phyloP scores from a whole-genome alignment of 2,113 vertebrate species.

The Chitala chitala region DNA sequence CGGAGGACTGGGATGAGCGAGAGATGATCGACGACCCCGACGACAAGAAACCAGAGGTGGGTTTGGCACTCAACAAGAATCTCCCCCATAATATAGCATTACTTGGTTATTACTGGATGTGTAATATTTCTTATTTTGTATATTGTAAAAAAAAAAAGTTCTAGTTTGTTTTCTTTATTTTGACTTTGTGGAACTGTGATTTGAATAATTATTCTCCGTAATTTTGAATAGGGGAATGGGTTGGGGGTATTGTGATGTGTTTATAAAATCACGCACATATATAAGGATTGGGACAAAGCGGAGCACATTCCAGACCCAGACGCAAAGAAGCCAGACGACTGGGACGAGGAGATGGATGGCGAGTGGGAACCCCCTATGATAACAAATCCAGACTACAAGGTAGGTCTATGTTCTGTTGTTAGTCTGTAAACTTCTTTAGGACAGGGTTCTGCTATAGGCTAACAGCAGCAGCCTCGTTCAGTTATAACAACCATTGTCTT shows the following conservation, averaged over 20 bases:
- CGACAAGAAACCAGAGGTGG: slow-evolving; percentile 63
- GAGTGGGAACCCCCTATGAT: slow-evolving; percentile 72
- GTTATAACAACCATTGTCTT: too few species aligned
- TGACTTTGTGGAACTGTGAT: too few species aligned
- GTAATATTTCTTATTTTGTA: not conserved
- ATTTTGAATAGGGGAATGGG: too few species aligned
- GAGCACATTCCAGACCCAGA: slow-evolving; percentile 72
- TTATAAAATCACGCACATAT: too few species aligned
- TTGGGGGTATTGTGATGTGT: too few species aligned
- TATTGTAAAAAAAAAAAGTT: too few species aligned
- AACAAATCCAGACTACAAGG: slow-evolving; percentile 75
- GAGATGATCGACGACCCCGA: slow-evolving; percentile 56
- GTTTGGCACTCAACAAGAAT: too few species aligned
- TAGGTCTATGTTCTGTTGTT: too few species aligned
- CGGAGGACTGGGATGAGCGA: slow-evolving; percentile 61
- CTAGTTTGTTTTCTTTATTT: too few species aligned
- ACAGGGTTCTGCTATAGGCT: not conserved
- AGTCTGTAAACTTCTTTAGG: too few species aligned
- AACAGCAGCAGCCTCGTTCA: not conserved
- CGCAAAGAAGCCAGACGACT: slow-evolving; percentile 70
- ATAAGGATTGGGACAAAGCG: slow-evolving; percentile 76
- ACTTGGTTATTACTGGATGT: too few species aligned
- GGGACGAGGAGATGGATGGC: slow-evolving; percentile 69
- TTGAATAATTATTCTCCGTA: too few species aligned
- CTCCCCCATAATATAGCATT: not conserved